Conservation (phyloP, 2,113 vertebrate genomes). For the Isurus oxyrinchus region DNA sequence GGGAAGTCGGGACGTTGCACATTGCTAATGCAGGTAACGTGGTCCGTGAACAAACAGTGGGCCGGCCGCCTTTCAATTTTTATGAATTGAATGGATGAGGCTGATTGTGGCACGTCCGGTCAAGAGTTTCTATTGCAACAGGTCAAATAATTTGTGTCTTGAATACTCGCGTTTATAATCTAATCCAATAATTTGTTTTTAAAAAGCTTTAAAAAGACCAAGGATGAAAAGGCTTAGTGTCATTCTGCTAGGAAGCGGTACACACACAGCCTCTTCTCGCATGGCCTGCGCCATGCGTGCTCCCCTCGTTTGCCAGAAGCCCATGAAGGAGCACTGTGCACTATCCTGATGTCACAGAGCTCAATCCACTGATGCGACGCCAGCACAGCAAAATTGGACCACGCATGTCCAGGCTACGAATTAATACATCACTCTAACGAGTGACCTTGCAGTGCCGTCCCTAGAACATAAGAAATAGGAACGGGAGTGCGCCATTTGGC, state of each 20-base stretch:
- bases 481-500: no score
- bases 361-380: no score
- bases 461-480: background rate
- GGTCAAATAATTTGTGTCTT: background rate
- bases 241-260: background rate
- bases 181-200: background rate
- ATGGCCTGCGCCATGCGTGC: background rate
- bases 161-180: no score
- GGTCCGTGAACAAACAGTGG: background rate
- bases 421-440: no score
- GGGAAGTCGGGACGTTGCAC: constrained; percentile 48
- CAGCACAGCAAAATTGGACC: no score
- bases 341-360: no score
- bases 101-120: background rate
- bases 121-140: background rate
- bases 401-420: no score
- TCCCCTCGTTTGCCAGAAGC: no score
- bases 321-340: background rate
- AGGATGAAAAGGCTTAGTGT: background rate
- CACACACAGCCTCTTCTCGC: background rate
- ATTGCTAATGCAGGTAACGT: constrained; percentile 51
- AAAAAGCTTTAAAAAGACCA: background rate
- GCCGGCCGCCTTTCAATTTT: background rate
- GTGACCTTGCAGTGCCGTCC: no score
- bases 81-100: background rate